Base-by-base conservation (phyloP, 2,888 invertebrate genomes). In the Tetropium fuscum region DNA sequence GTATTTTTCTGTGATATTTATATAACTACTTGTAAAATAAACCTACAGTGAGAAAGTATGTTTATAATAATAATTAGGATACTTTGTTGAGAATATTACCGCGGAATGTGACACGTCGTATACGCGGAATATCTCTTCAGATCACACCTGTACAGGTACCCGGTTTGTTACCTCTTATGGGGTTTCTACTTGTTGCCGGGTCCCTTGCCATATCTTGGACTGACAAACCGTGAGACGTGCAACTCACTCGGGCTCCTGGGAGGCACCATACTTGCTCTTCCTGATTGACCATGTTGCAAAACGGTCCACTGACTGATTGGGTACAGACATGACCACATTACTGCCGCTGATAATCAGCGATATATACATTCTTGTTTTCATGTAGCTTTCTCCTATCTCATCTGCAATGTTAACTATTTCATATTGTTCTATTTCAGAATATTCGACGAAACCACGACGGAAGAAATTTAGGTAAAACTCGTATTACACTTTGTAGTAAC, bases 221-320 rank as follows among this genome's bases (percentile, higher is more conserved):
- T 59, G 59, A 59, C 59, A 59, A 54, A 47, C 54, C 59, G 59
- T 59, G 59, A 59, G 59, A 59, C 48, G 36, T 53, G 20, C 51
- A 30, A 34, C 45, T 47, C 41, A 44, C 30, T 25, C 22, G 41
- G 20, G 11, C 53, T 59, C 59, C 53, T 54, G 54, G 59, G 59
- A 54, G 56, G 56, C 41, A 40, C 43, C n/a, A 13, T 20, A 27
- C 22, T 20, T 38, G 53, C 47, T 58, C 53, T 58, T 58, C 58
- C 58, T 58, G 58, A 58, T 58, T 58, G 58, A 58, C 58, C 58
- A 58, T 53, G 44, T 58, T 58, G 58, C 48, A 32, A 20, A 16
- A 44, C 45, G 43, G 45, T 30, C 38, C 10, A 8, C 47, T 48
- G 56, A 56, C 56, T 56, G 56, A 56, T 56, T 56, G 56, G 56